phyloP scores from a whole-genome alignment of 2,888 invertebrate genomes.

The Hirudinaria manillensis region DNA sequence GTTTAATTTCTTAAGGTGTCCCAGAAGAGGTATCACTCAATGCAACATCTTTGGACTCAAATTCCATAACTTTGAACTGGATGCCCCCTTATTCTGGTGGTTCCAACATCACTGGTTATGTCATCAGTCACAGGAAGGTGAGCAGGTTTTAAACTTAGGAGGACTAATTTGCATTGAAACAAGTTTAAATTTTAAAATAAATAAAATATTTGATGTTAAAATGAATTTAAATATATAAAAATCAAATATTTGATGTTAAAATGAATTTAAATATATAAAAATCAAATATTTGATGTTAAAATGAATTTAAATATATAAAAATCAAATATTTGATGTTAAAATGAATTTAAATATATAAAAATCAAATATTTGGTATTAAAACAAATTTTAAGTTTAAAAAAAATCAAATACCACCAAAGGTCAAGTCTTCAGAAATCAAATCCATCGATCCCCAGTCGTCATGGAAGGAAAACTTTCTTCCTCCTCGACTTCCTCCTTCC shows the following conservation, averaged over 20 bases:
- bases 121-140: not conserved
- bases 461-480: not conserved
- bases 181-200: not conserved
- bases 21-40: not conserved
- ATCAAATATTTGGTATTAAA: too few species aligned
- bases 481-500: not conserved
- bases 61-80: conserved; percentile 1
- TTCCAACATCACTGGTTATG: not conserved
- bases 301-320: not conserved
- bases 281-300: not conserved
- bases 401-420: not conserved
- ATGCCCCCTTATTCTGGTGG: conserved; percentile 12
- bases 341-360: not conserved
- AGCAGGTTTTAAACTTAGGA: not conserved
- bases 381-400: too few species aligned
- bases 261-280: not conserved
- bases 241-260: not conserved
- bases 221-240: not conserved
- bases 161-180: not conserved
- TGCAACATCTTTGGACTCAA: not conserved
- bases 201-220: not conserved
- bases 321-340: not conserved
- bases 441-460: not conserved
- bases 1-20: not conserved
- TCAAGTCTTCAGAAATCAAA: not conserved